A percentile compares a stretch with the other conserved stretches of the same genome.
Conservation (phyloP, 2,888 invertebrate species). For the Eilema caniola region DNA sequence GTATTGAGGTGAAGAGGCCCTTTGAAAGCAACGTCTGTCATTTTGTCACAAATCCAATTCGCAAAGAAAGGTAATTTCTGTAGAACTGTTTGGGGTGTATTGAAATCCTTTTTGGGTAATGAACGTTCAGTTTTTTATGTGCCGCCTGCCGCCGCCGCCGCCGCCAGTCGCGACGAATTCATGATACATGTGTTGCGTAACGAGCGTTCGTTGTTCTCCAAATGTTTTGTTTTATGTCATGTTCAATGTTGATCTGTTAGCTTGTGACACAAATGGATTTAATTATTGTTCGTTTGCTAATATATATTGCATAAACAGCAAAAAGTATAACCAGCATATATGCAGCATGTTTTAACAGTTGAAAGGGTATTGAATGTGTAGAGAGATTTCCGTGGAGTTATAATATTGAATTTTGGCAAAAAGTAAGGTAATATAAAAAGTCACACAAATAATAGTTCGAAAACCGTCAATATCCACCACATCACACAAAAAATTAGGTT, state of each 20-base stretch:
- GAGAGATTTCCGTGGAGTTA: too few relatives aligned
- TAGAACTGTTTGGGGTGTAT: constrained; percentile 52
- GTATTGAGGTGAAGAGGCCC: constrained; percentile 41
- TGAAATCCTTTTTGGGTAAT: constrained; percentile 53
- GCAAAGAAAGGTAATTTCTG: constrained; percentile 62
- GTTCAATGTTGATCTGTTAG: background rate
- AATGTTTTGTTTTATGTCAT: background rate
- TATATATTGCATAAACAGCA: too few relatives aligned
- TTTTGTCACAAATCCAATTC: constrained; percentile 44
- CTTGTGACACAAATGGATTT: background rate
- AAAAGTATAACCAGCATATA: too few relatives aligned
- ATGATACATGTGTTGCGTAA: background rate
- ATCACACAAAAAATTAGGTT: too few relatives aligned
- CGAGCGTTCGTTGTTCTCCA: background rate
- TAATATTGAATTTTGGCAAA: too few relatives aligned
- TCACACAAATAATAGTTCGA: too few relatives aligned
- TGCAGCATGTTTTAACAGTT: too few relatives aligned
- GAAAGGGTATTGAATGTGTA: too few relatives aligned
- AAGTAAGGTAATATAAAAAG: too few relatives aligned
- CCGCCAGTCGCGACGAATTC: constrained; percentile 7
- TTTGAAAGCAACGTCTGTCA: constrained; percentile 58
- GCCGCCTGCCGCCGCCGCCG: constrained; percentile 7
- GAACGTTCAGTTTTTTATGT: constrained; percentile 38
- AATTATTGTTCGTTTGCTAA: background rate
- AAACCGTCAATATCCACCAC: too few relatives aligned